Conservation (phyloP, 2,888 invertebrate genomes). For the Mythimna loreyi region DNA sequence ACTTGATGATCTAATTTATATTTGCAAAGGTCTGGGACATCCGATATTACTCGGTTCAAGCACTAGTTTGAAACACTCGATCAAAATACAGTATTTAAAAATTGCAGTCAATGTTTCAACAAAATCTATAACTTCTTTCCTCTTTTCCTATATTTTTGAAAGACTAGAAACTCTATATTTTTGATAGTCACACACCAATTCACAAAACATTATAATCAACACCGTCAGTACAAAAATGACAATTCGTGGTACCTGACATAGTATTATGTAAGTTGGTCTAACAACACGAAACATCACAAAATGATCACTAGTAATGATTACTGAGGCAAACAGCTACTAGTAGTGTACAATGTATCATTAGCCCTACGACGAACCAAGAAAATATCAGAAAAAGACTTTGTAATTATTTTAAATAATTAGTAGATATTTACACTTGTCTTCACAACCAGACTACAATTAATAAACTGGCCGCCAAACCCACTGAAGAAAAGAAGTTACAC, state of each 20-base stretch:
- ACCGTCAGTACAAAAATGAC: neutral
- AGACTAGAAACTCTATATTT: no score
- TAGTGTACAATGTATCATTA: neutral
- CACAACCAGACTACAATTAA: slow-evolving; percentile 7
- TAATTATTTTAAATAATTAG: neutral
- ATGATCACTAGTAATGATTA: neutral
- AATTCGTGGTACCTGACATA: no score
- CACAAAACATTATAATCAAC: no score
- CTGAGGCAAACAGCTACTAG: no score
- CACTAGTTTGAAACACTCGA: neutral
- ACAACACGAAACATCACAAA: no score
- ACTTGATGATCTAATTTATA: no score
- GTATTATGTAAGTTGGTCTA: neutral
- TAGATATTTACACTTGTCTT: slow-evolving; percentile 4
- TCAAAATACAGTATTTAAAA: no score
- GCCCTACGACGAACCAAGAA: neutral
- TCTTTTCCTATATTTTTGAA: neutral
- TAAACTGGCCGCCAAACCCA: slow-evolving; percentile 17
- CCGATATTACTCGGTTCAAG: no score
- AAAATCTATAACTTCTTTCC: neutral
- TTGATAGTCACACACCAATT: neutral
- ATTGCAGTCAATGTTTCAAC: no score
- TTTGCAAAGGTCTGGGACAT: neutral
- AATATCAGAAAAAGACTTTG: neutral
- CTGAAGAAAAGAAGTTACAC: slow-evolving; percentile 15